Evolutionary conservation across 1,140 invertebrate species (phyloP).

Genomic region (Hylaeus anthracinus): DNA sequence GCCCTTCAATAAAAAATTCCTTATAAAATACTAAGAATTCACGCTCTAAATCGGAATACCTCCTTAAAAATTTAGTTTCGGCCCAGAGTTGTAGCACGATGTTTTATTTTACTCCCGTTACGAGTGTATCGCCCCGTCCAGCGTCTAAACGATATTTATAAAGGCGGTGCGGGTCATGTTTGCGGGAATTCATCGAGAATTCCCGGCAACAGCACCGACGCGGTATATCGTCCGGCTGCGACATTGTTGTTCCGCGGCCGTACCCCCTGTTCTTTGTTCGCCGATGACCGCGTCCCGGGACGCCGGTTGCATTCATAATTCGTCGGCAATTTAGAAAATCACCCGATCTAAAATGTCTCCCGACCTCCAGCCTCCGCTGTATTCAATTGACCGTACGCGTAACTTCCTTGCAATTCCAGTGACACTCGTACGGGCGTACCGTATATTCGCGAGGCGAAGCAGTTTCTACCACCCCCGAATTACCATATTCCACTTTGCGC

Average conservation of each 20-base stretch:
- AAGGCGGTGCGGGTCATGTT: background rate
- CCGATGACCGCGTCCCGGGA: too few species aligned
- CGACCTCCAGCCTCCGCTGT: background rate
- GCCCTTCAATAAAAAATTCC: too few species aligned
- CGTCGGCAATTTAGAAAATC: constrained; percentile 14
- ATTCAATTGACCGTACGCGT: constrained; percentile 34
- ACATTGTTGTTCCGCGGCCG: background rate
- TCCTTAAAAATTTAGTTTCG: too few species aligned
- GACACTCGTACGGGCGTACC: constrained; percentile 40
- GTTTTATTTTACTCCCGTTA: too few species aligned
- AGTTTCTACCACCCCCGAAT: constrained; percentile 39
- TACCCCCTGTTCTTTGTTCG: background rate
- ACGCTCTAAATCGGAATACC: too few species aligned
- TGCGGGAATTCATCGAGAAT: constrained; percentile 8
- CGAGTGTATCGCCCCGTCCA: too few species aligned
- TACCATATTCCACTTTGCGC: constrained; percentile 57
- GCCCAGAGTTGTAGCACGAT: too few species aligned
- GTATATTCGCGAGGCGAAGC: constrained; percentile 42
- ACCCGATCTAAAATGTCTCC: background rate
- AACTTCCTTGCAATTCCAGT: constrained; percentile 44
- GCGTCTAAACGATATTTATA: constrained; percentile 16
- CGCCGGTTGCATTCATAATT: constrained; percentile 1
- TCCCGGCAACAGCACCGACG: background rate
- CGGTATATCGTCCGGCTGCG: background rate
- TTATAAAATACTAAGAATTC: too few species aligned